Base-by-base conservation (phyloP, 2,113 vertebrate genomes). In the Cyprinodon variegatus region DNA sequence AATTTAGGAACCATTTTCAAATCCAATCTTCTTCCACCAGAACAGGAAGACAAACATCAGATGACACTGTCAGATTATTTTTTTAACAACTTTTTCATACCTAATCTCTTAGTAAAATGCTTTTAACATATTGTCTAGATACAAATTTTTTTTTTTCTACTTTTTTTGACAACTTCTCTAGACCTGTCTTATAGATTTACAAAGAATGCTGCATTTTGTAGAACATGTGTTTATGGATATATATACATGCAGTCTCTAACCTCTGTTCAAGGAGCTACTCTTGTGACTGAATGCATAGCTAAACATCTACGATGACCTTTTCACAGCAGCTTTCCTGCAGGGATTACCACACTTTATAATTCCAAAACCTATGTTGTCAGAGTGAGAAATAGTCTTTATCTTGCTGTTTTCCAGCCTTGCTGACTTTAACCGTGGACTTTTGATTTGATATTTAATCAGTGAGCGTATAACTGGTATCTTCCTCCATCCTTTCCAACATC, bases 51-150 rank as follows among this genome's bases (percentile, higher is more conserved):
- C n/a, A 13, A 50, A 41, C 43, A 12, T 10, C 1, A 7, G 39
- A 67, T 11, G 48, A 75, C 59, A 36, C 46, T 61, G 76, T 86
- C 77, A 71, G 64, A 78, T 70, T 71, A 41, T 48, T 29, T 87
- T 29, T 63, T 65, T 43, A 39, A 69, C 68, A 73, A 48, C 39
- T 68, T 77, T 68, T 65, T 41, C 65, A 48, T 29, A 36, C 61
- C 41, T 17, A 65, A 53, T 78, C 69, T 82, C 73, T 66, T 61
- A 65, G 50, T 37, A 67, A 20, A 1, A 11, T 53, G 9, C 4
- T 15, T 53, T 37, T 59, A 50, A 71, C 9, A 10, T 8, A 37
- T 8, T 66, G 40, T 68, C 72, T 71, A 72, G 63, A 78, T 0
- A 53, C 40, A 41, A 73, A 17, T 46, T 11, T 36, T 48, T 62